These are phyloP conservation scores for Margaritifera margaritifera DNA, from an alignment of 2,888 invertebrate genomes.

Conservation along the genomic window DNA sequence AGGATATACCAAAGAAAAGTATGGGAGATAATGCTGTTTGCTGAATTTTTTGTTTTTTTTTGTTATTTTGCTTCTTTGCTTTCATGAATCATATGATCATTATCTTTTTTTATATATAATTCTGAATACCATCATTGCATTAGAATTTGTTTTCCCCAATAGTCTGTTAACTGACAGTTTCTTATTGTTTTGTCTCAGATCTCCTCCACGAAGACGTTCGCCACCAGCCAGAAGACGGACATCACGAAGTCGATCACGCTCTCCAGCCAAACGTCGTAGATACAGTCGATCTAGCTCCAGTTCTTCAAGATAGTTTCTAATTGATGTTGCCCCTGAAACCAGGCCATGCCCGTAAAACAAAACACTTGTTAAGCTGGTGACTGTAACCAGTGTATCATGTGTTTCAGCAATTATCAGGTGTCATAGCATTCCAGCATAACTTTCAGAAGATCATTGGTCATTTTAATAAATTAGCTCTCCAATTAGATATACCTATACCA, in stretches of 20 bases:
- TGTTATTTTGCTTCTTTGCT: too few species aligned
- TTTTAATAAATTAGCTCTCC: too few species aligned
- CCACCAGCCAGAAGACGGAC: conserved; percentile 51
- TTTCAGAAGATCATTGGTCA: too few species aligned
- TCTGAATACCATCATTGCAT: conserved; percentile 2
- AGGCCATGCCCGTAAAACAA: not conserved
- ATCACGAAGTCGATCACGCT: conserved; percentile 63
- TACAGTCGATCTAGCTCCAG: conserved; percentile 72
- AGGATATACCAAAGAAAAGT: too few species aligned
- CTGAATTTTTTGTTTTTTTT: not conserved
- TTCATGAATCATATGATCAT: not conserved
- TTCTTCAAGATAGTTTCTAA: conserved; percentile 56
- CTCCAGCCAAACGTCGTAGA: conserved; percentile 66
- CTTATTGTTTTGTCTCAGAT: conserved; percentile 32
- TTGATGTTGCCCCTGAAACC: not conserved
- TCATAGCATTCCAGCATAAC: too few species aligned
- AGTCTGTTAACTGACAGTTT: not conserved
- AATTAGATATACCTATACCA: too few species aligned
- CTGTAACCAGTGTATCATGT: too few species aligned
- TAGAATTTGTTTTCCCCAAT: not conserved
- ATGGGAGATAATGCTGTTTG: not conserved
- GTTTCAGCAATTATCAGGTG: too few species aligned
- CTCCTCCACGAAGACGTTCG: conserved; percentile 58
- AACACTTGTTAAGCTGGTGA: too few species aligned
- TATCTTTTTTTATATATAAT: not conserved